phyloP scores from a whole-genome alignment of 1,140 invertebrate species.

The Pseudobourletiella spinata region DNA sequence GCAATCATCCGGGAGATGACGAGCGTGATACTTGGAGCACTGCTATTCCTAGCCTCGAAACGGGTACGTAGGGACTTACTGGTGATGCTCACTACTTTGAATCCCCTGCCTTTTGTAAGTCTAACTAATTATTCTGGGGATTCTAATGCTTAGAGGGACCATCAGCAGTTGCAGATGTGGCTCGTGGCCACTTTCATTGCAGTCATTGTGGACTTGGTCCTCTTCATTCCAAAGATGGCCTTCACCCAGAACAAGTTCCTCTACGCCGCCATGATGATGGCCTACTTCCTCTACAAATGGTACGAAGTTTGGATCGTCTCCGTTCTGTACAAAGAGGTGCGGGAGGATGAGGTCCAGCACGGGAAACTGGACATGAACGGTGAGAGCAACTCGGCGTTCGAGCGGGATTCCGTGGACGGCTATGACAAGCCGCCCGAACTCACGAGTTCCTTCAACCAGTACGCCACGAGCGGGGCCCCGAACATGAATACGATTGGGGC shows the following conservation, averaged over 20 bases:
- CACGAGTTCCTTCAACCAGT: too few species aligned
- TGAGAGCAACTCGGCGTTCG: too few species aligned
- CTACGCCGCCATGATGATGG: conserved; percentile 15
- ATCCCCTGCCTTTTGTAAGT: too few species aligned
- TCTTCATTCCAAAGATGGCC: conserved; percentile 22
- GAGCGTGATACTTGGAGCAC: conserved; percentile 14
- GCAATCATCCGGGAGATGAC: conserved; percentile 13
- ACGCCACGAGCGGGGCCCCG: too few species aligned
- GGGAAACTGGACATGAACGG: not conserved
- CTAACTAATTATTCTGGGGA: too few species aligned
- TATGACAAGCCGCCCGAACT: too few species aligned
- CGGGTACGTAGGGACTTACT: too few species aligned
- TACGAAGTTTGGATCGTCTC: conserved; percentile 30
- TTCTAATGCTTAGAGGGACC: conserved; percentile 5
- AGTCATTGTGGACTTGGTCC: conserved; percentile 15
- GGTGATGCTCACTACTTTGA: too few species aligned
- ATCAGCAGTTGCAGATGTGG: conserved; percentile 16
- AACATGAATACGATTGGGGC: too few species aligned
- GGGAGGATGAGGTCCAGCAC: not conserved
- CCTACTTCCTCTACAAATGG: conserved; percentile 29
- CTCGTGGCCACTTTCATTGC: conserved; percentile 19
- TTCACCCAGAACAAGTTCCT: conserved; percentile 26
- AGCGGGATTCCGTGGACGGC: too few species aligned
- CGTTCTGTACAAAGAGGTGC: conserved; percentile 19
- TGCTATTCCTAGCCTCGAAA: not conserved